These are phyloP conservation scores for Eupleurogrammus muticus DNA, from an alignment of 2,797 vertebrate genomes.

Conservation along the genomic window DNA sequence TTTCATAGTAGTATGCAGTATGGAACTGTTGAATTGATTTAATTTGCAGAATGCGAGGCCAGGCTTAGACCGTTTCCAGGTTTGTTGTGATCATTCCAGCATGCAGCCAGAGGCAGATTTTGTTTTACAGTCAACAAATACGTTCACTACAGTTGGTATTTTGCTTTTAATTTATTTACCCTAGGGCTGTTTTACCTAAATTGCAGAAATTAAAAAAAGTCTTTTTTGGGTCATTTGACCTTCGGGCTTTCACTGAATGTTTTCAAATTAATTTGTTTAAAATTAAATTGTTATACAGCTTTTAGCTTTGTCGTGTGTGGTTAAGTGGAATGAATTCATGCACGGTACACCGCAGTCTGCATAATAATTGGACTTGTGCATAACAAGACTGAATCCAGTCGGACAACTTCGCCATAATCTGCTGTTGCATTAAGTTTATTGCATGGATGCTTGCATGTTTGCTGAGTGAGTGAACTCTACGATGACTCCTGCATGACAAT, in stretches of 20 bases:
- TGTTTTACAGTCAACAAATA: background rate
- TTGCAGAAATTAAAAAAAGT: background rate
- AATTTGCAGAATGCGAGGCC: no score
- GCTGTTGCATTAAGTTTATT: background rate
- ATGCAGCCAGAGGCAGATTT: slow-evolving; percentile 14
- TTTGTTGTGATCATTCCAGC: no score
- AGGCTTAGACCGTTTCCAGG: no score
- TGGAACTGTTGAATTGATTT: no score
- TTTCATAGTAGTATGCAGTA: no score
- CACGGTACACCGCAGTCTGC: background rate
- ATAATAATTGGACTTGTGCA: background rate
- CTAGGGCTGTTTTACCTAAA: background rate
- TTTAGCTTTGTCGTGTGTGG: background rate
- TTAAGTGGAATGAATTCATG: slow-evolving; percentile 13
- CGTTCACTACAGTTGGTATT: background rate
- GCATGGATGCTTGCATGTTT: background rate
- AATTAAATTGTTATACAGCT: background rate
- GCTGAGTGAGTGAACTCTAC: background rate
- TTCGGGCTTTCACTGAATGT: background rate
- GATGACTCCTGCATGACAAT: background rate
- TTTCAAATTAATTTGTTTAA: slow-evolving; percentile 27
- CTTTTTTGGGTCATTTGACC: background rate
- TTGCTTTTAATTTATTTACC: background rate
- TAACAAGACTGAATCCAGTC: slow-evolving; percentile 43
- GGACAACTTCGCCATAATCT: slow-evolving; percentile 31